Base-by-base conservation (phyloP, 2,888 invertebrate species). In the Buathra laborator region DNA sequence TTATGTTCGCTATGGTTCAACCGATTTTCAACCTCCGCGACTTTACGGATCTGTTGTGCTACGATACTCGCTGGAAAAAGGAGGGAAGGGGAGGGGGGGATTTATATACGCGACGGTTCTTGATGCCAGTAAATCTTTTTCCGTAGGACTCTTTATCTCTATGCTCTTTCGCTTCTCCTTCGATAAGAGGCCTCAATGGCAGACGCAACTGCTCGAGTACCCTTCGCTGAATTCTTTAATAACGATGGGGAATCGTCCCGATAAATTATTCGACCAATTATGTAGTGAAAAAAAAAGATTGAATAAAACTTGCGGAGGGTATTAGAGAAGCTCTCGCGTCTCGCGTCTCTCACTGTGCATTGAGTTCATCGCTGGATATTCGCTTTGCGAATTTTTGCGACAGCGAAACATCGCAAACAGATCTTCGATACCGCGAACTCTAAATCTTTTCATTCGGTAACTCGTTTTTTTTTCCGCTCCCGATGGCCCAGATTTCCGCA, bases 221-320 rank as follows among this genome's bases (percentile, higher is more conserved):
- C 43, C 53, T 64, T 12, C 67, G 7, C 43, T 76, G 59, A 66
- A 81, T 64, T 70, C 53, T 64, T 64, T 68, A 66, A 81, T 76
- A 81, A 81, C 64, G 76, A 76, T 66, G 70, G 43, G 24, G 14
- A 12, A 81, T 48, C 75, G 37, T 62, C 19, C 14, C 43, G 81
- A 75, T 76, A 53, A 44, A 29, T 53, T 32, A 43, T 48, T 29
- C 14, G 16, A 56, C 67, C 80, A 67, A 80, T 80, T 80, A 74
- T 67, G 19, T 29, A 59, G 67, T 7, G 29, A 44, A 66, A 19
- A 72, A 19, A 37, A 37, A 37, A 37, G 72, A 14, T 19, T 12
- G 66, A 7, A 48, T 19, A 62, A 67, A 67, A 43, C 24, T 10
- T 44, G 59, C 29, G 12, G 43, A 71, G 48, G 24, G 44, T 37